phyloP scores from a whole-genome alignment of 2,797 vertebrate genomes.

The Channallabes apus region DNA sequence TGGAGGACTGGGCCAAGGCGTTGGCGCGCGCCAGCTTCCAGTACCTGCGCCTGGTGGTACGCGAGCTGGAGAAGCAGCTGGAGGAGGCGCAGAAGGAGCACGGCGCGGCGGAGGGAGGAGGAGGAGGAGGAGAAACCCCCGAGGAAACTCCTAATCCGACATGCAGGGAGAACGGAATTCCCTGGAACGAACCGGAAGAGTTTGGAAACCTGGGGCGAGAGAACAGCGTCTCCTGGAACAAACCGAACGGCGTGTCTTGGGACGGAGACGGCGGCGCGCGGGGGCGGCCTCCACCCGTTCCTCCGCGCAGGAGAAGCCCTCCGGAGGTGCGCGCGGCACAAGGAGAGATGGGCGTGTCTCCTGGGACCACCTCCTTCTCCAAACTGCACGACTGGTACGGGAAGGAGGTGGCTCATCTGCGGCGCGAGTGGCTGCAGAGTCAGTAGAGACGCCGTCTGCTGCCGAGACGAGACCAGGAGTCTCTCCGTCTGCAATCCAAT shows the following conservation, averaged over 20 bases:
- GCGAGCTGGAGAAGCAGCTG: conserved; percentile 92
- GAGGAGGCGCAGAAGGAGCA: conserved; percentile 76
- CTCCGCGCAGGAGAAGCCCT: conserved; percentile 72
- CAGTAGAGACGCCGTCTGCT: conserved; percentile 46
- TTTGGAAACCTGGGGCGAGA: conserved; percentile 68
- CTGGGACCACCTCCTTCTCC: conserved; percentile 73
- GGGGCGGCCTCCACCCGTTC: conserved; percentile 71
- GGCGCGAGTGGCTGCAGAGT: conserved; percentile 80
- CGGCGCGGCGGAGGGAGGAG: conserved; percentile 74
- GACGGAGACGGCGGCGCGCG: conserved; percentile 53
- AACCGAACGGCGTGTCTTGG: conserved; percentile 67
- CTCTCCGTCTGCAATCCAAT: background rate
- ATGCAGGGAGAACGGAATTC: conserved; percentile 61
- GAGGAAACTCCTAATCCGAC: background rate
- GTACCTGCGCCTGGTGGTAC: conserved; percentile 94
- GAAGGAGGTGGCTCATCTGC: conserved; percentile 79
- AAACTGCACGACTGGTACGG: conserved; percentile 87
- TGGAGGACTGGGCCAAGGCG: conserved; percentile 97
- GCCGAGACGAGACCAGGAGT: background rate
- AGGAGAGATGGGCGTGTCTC: conserved; percentile 66
- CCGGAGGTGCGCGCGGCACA: conserved; percentile 48
- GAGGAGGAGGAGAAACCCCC: conserved; percentile 57
- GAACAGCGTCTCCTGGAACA: conserved; percentile 83
- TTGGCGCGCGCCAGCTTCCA: conserved; percentile 92
- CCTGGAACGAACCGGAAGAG: conserved; percentile 75